Evolutionary conservation across 2,797 vertebrate genomes (phyloP).

Genomic region (Echeneis naucrates): DNA sequence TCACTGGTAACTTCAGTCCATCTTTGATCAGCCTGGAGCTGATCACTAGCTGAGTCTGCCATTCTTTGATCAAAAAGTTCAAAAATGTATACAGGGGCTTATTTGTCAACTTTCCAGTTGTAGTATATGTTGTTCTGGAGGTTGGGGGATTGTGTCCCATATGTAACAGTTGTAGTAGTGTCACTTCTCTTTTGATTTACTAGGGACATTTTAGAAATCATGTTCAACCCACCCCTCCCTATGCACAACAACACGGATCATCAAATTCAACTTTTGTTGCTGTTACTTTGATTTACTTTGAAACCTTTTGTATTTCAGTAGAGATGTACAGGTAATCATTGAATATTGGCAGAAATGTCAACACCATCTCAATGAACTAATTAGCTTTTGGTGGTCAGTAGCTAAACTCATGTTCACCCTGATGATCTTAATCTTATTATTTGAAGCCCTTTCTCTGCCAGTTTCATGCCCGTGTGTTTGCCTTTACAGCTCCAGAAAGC

Average conservation of each 20-base stretch:
- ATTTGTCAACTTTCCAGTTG: neutral
- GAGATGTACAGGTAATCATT: no score
- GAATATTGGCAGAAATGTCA: no score
- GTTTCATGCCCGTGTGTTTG: conserved; percentile 5
- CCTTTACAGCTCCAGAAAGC: conserved; percentile 20
- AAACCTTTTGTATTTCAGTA: no score
- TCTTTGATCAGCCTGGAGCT: no score
- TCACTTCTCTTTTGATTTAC: conserved; percentile 5
- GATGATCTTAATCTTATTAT: no score
- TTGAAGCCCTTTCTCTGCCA: conserved; percentile 30
- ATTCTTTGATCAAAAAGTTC: no score
- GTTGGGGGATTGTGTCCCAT: neutral
- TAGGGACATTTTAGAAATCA: neutral
- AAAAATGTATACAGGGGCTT: conserved; percentile 9
- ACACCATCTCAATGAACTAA: no score
- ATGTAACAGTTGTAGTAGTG: neutral
- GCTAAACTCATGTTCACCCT: no score
- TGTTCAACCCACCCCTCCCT: neutral
- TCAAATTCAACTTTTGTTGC: conserved; percentile 12
- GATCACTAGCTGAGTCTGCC: no score
- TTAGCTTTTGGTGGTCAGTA: no score
- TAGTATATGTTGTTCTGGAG: neutral
- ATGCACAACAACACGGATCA: neutral
- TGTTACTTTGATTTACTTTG: neutral
- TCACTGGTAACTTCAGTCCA: no score